Conservation (phyloP, 1,140 invertebrate genomes). For the Heliconius nattereri region DNA sequence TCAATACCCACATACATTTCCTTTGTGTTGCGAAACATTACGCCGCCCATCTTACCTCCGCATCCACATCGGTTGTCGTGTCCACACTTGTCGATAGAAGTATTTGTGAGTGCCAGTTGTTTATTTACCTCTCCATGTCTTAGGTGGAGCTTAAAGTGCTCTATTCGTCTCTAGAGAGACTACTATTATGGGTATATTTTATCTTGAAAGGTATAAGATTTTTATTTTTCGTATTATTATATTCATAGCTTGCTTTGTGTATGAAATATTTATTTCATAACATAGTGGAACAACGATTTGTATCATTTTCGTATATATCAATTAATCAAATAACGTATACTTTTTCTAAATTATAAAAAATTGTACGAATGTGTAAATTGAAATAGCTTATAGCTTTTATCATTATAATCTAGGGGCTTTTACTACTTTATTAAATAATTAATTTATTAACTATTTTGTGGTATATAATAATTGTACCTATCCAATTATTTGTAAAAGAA, state of each 20-base stretch:
- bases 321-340: too few species aligned
- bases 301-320: too few species aligned
- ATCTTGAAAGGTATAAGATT: not conserved
- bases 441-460: too few species aligned
- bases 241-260: not conserved
- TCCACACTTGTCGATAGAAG: conserved; percentile 26
- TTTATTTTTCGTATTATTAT: not conserved
- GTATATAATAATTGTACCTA: too few species aligned
- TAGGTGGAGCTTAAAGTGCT: conserved; percentile 26
- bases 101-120: conserved; percentile 26
- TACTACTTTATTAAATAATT: too few species aligned
- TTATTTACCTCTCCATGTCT: conserved; percentile 33
- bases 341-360: too few species aligned
- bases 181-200: conserved; percentile 1
- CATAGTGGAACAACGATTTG: too few species aligned
- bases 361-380: too few species aligned
- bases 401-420: too few species aligned
- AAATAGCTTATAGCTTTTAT: too few species aligned
- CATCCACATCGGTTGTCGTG: conserved; percentile 11
- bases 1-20: not conserved
- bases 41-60: conserved; percentile 10
- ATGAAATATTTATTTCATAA: too few species aligned
- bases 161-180: conserved; percentile 16
- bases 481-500: too few species aligned
- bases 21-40: not conserved